phyloP scores from a whole-genome alignment of 1,140 invertebrate species.

The Diabrotica undecimpunctata region DNA sequence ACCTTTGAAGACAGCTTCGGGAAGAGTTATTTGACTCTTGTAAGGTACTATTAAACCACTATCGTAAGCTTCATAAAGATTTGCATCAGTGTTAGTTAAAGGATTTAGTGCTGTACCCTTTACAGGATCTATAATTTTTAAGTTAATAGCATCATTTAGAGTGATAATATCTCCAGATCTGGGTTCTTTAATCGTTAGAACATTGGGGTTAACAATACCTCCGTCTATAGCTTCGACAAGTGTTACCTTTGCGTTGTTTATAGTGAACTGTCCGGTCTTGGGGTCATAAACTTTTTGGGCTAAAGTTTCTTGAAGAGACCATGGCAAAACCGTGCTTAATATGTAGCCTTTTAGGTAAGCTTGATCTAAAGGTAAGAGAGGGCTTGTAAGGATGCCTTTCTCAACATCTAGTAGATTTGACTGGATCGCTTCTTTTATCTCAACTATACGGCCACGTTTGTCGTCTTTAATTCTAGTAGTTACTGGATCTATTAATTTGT shows the following conservation, averaged over 20 bases:
- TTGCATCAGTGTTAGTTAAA: conserved; percentile 66
- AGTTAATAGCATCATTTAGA: conserved; percentile 75
- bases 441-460: conserved; percentile 61
- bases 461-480: conserved; percentile 72
- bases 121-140: conserved; percentile 76
- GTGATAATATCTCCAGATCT: conserved; percentile 73
- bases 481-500: conserved; percentile 67
- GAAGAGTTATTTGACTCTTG: conserved; percentile 76
- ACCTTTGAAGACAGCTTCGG: conserved; percentile 84
- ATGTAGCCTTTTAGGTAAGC: conserved; percentile 76
- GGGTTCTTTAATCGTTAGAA: conserved; percentile 78
- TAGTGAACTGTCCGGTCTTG: conserved; percentile 69
- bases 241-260: conserved; percentile 67
- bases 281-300: conserved; percentile 78
- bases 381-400: conserved; percentile 64
- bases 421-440: conserved; percentile 66
- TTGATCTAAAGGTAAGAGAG: conserved; percentile 68
- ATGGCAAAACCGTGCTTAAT: conserved; percentile 69
- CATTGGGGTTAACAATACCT: conserved; percentile 71
- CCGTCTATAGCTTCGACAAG: conserved; percentile 75
- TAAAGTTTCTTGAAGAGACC: conserved; percentile 81
- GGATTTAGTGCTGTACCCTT: conserved; percentile 76
- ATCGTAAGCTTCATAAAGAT: conserved; percentile 75
- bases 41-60: conserved; percentile 76
- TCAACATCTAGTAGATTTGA: conserved; percentile 67